phyloP scores from a whole-genome alignment of 2,113 vertebrate genomes.

The Notiomystis cincta region DNA sequence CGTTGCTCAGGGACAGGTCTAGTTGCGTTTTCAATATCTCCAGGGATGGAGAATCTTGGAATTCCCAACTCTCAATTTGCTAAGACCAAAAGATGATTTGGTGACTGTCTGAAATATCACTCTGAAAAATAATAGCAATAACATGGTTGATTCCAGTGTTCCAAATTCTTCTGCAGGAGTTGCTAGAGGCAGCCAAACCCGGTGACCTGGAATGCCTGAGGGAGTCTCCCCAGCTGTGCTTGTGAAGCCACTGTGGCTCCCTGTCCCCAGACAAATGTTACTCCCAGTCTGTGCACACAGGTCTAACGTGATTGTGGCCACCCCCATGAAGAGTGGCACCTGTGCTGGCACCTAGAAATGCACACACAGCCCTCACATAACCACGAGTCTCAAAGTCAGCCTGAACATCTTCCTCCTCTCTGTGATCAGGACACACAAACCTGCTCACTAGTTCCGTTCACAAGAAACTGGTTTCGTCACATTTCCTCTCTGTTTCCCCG shows the following conservation, averaged over 20 bases:
- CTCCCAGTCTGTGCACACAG: neutral
- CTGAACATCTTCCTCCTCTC: neutral
- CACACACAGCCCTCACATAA: neutral
- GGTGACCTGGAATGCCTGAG: no score
- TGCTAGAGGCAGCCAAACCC: no score
- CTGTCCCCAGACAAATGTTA: neutral
- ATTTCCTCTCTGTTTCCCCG: neutral
- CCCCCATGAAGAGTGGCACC: neutral
- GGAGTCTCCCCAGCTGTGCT: no score
- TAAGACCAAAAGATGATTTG: neutral
- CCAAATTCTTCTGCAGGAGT: neutral
- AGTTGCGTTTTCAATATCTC: neutral
- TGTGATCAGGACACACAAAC: neutral
- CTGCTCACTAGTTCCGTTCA: neutral
- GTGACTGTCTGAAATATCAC: neutral
- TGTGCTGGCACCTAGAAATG: neutral
- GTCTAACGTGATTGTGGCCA: accelerated
- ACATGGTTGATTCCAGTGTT: neutral
- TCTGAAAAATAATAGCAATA: neutral
- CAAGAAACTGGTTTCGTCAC: neutral
- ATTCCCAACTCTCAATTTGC: neutral
- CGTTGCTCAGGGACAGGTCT: neutral
- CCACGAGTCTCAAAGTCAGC: neutral
- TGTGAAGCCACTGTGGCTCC: neutral
- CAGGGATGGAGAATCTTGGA: neutral